A percentile compares a stretch with the other conserved stretches of the same genome.
Evolutionary conservation across 2,113 vertebrate species (phyloP).

Genomic region (Aspiorhynchus laticeps): DNA sequence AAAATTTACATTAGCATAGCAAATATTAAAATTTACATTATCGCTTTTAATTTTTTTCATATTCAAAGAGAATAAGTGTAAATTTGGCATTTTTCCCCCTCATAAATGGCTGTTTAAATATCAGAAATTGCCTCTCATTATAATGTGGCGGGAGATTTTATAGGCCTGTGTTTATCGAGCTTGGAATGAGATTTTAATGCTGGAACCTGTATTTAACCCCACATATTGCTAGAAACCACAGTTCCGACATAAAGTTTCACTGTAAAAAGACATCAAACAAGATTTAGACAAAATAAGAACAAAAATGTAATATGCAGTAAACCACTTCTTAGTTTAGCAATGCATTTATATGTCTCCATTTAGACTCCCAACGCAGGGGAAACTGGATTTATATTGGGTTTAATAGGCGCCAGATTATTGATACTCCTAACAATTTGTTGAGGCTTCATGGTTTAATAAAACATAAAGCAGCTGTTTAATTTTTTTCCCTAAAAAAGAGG

Average conservation of each 20-base stretch:
- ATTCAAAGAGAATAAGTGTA: neutral
- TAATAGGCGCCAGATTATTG: neutral
- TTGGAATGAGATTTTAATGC: constrained; percentile 6
- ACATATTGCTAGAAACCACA: neutral
- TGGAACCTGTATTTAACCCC: constrained; percentile 16
- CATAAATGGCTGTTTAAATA: neutral
- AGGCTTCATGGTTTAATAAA: neutral
- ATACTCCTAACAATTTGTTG: neutral
- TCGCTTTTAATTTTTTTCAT: neutral
- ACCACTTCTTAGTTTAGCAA: neutral
- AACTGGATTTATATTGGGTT: neutral
- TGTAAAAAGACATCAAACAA: neutral
- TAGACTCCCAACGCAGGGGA: neutral
- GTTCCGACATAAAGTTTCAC: neutral
- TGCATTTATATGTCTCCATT: neutral
- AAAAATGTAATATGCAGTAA: constrained; percentile 1
- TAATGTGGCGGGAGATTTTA: constrained; percentile 23
- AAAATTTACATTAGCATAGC: neutral
- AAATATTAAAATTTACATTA: neutral
- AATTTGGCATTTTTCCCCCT: neutral
- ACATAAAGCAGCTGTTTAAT: neutral
- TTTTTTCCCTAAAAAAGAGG: too few species aligned
- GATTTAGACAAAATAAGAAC: constrained; percentile 9
- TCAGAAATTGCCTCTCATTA: neutral
- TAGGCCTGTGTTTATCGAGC: constrained; percentile 28